A percentile compares a stretch with the other conserved stretches of the same genome.
Conservation (phyloP, 2,888 invertebrate species). For the Zygothrica quintamaculata region DNA sequence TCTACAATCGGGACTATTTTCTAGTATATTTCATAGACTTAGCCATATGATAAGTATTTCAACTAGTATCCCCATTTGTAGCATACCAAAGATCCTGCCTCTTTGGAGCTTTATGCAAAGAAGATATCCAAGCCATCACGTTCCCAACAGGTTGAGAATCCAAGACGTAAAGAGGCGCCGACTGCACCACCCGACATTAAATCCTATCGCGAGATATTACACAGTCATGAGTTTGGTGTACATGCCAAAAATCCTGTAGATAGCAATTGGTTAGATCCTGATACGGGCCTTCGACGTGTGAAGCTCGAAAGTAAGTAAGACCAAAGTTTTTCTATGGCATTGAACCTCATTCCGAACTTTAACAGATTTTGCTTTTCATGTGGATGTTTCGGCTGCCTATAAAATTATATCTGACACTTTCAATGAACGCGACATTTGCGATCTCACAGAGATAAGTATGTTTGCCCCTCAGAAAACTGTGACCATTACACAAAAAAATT, state of each 20-base stretch:
- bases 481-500: constrained; percentile 86
- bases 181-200: constrained; percentile 25
- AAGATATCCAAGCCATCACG: constrained; percentile 85
- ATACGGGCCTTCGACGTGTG: constrained; percentile 87
- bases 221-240: constrained; percentile 75
- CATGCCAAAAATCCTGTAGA: constrained; percentile 77
- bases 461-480: constrained; percentile 87
- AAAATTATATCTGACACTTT: constrained; percentile 88
- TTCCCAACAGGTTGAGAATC: constrained; percentile 35
- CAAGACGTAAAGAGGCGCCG: constrained; percentile 36
- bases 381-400: constrained; percentile 88
- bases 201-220: constrained; percentile 72
- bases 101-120: constrained; percentile 86
- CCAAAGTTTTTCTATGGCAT: too few relatives aligned
- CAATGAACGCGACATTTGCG: constrained; percentile 88
- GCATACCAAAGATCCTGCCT: constrained; percentile 88
- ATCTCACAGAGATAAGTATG: constrained; percentile 87
- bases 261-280: constrained; percentile 86
- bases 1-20: constrained; percentile 88
- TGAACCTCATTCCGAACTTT: neutral
- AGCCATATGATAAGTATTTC: neutral
- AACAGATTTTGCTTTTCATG: constrained; percentile 88
- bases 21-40: constrained; percentile 84
- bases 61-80: constrained; percentile 78
- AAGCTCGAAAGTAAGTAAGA: constrained; percentile 85